Base-by-base conservation (phyloP, 2,797 vertebrate genomes). In the Psittacula derbiana region DNA sequence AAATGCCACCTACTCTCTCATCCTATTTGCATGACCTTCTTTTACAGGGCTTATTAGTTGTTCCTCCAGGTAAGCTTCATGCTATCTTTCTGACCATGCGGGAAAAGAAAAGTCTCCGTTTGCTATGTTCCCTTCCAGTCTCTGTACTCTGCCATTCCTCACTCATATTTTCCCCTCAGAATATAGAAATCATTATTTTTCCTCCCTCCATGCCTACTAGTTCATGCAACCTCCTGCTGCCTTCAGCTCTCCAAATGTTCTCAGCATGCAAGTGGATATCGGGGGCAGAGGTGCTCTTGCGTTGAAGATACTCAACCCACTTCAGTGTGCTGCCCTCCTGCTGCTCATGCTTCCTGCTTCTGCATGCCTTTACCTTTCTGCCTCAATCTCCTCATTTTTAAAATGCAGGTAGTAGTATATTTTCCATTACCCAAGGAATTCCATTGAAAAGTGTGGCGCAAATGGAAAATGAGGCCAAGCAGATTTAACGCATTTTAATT, bases 21-120 rank as follows among this genome's bases (percentile, higher is more conserved):
- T 46, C 43, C n/a, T 62, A 3, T 19, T 57, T 49, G 16, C 24
- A 3, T 24, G 13, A 1, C 0, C 6, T 8, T 33, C 33, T 73
- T 27, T 65, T 69, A 36, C 1, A 16, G 41, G 13, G 6, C 21
- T 52, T 62, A 8, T 53, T 50, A 61, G 21, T 12, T 83, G 38
- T 62, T 28, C 36, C 36, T 76, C 25, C 30, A 62, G 28, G 18
- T 28, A 58, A 69, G 15, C 69, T 81, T 79, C 7, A 2, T 38
- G 14, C n/a, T 72, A 1, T 31, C 40, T 60, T 86, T 75, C 70
- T 2, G 6, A 4, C 4, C 30, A 7, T 6, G 18, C 9, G 10
- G 18, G 25, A 70, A 55, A 76, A 44, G 6, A 52, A 44, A 79
- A 40, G 4, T 2, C 8, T 83, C 24, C 21, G 33, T 81, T 44